Evolutionary conservation across 1,140 invertebrate species (phyloP), one percentile per base, ranked within the genome.

Genomic region (Gryon sp.): DNA sequence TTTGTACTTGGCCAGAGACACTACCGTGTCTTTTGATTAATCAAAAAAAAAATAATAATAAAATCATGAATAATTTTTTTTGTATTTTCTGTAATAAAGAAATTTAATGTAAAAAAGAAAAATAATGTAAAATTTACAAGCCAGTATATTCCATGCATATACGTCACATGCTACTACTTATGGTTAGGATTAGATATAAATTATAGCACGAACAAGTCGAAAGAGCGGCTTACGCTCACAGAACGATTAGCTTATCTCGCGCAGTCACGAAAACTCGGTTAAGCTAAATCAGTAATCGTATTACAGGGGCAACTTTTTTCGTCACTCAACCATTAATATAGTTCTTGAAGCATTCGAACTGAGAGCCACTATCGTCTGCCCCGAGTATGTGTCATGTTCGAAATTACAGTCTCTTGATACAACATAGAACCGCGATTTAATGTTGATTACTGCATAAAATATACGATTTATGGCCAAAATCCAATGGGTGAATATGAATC

Each of bases 211-310:
- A 70, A 60, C 66, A 38, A 57, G 55, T 62, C 40, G 1, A 46
- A 62, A 62, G 66, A 52, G 55, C 66, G 38, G 43, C 52, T 59
- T 30, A 55, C 53, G 28, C 48, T 45, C 28, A n/a, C 5, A 52
- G 12, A 72, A 62, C 68, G 68, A 72, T 72, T 72, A 72, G 68
- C 68, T 72, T 70, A 70, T 69, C 65, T 30, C 20, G 14, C 34
- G 65, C n/a, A 69, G 65, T 70, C 66, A 60, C 55, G 66, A 70
- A 70, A 70, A 72, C 11, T 46, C 46, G 30, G 38, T 62, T 60
- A 41, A 62, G 43, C 26, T 57, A 55, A 72, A 72, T 72, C 57
- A 63, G 55, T 50, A 63, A 72, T 72, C 68, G 30, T 38, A 57
- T 63, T 63, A 63, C 57, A 62, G 57, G 68, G 68, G 48, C 57